phyloP scores from a whole-genome alignment of 2,113 vertebrate genomes.

The Chaetodon auriga region DNA sequence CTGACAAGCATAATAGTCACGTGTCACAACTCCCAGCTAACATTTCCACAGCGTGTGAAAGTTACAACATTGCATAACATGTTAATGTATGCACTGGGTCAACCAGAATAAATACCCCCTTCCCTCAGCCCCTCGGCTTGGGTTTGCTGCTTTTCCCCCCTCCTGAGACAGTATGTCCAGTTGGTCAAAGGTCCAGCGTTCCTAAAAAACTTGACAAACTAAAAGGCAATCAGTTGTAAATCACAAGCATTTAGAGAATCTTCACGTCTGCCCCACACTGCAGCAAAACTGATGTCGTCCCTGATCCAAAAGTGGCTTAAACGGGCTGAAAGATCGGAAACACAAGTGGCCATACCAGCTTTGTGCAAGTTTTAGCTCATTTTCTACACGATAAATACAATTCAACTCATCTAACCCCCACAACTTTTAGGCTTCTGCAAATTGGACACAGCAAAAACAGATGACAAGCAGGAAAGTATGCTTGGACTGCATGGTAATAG shows the following conservation, averaged over 20 bases:
- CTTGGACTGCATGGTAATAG: background rate
- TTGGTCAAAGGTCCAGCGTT: constrained; percentile 99
- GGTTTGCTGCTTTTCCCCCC: constrained; percentile 89
- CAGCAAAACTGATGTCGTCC: constrained; percentile 87
- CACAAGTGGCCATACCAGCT: constrained; percentile 47
- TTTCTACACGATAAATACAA: constrained; percentile 19
- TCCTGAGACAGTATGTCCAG: constrained; percentile 97
- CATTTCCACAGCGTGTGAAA: constrained; percentile 8
- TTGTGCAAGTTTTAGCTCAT: constrained; percentile 53
- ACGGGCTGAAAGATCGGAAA: background rate
- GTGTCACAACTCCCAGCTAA: constrained; percentile 15
- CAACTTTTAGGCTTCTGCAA: background rate
- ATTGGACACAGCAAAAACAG: background rate
- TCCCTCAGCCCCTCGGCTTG: constrained; percentile 73
- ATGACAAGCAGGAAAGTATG: background rate
- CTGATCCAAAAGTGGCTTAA: constrained; percentile 26
- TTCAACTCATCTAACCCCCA: background rate
- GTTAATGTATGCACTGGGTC: constrained; percentile 12
- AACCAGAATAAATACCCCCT: constrained; percentile 47
- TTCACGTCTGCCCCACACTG: constrained; percentile 83
- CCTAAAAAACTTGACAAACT: constrained; percentile 93
- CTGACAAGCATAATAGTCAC: constrained; percentile 9
- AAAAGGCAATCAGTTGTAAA: constrained; percentile 88
- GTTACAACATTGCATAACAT: constrained; percentile 28
- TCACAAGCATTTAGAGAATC: constrained; percentile 83